Percentiles rank a stretch among this genome's conserved stretches.
phyloP scores from a whole-genome alignment of 2,888 invertebrate species.

The Gasteruption jaculator region DNA sequence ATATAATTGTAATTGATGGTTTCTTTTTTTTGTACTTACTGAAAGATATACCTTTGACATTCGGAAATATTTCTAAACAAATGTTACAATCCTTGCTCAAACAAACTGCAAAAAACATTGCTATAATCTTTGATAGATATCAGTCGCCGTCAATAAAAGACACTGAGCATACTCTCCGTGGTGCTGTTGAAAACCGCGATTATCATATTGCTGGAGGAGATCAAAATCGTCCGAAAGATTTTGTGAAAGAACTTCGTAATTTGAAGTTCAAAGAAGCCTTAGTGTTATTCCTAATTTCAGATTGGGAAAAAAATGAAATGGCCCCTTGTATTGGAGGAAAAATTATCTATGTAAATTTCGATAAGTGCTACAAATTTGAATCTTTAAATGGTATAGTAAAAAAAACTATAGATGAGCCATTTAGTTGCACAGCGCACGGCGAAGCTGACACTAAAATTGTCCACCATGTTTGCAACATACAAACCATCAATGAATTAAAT shows the following conservation, averaged over 20 bases:
- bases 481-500: too few species aligned
- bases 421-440: too few species aligned
- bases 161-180: constrained; percentile 9
- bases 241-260: constrained; percentile 16
- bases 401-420: too few species aligned
- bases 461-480: too few species aligned
- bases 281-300: constrained; percentile 31
- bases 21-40: constrained; percentile 15
- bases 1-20: too few species aligned
- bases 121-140: constrained; percentile 20
- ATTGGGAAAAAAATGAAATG: constrained; percentile 32
- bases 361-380: too few species aligned
- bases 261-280: constrained; percentile 26
- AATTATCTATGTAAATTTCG: constrained; percentile 26
- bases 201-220: constrained; percentile 16
- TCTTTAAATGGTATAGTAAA: too few species aligned
- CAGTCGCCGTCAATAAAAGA: constrained; percentile 21
- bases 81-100: constrained; percentile 4
- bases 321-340: constrained; percentile 28
- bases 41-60: constrained; percentile 11
- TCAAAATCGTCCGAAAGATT: constrained; percentile 17
- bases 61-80: constrained; percentile 11
- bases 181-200: not conserved
- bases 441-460: constrained; percentile 29
- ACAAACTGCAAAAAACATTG: too few species aligned